A percentile compares a stretch with the other conserved stretches of the same genome.
These are phyloP conservation scores for Porites divaricata DNA, from an alignment of 92 coral and sea anemone species.

Conservation along the genomic window DNA sequence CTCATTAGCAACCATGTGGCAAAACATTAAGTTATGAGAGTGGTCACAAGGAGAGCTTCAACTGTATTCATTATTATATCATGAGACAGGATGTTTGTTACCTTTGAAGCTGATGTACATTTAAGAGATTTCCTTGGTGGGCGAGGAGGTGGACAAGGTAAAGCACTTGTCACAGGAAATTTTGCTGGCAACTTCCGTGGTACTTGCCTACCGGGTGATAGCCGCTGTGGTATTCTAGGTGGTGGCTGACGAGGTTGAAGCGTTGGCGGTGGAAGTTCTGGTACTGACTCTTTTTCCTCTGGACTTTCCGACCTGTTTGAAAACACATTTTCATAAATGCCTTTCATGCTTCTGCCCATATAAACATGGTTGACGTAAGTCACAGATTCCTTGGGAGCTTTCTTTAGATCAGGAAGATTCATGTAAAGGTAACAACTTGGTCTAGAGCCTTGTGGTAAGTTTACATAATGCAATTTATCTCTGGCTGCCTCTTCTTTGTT, in stretches of 20 bases:
- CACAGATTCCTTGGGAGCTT: slow-evolving; percentile 49
- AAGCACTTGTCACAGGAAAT: background rate
- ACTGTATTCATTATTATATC: no score
- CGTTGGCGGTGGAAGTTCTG: slow-evolving; percentile 51
- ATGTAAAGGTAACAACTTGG: slow-evolving; percentile 75
- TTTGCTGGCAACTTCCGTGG: background rate
- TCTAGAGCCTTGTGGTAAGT: slow-evolving; percentile 45
- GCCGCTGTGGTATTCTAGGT: slow-evolving; percentile 68
- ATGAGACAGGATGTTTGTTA: background rate
- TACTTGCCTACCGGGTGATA: background rate
- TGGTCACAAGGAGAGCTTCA: no score
- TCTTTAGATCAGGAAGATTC: slow-evolving; percentile 50
- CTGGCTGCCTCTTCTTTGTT: background rate
- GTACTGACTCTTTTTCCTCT: slow-evolving; percentile 3
- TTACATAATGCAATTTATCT: slow-evolving; percentile 24
- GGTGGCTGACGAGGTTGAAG: slow-evolving; percentile 67
- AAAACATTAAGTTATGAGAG: no score
- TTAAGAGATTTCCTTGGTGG: slow-evolving; percentile 18
- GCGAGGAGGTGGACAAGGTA: slow-evolving; percentile 38
- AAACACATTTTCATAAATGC: slow-evolving; percentile 70
- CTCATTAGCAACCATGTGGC: no score
- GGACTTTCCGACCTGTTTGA: slow-evolving; percentile 6
- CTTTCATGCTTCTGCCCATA: slow-evolving; percentile 67
- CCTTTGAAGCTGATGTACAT: slow-evolving; percentile 19
- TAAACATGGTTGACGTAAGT: slow-evolving; percentile 68